Base-by-base conservation (phyloP, 1,140 invertebrate genomes). In the Macrocentrus cingulum region DNA sequence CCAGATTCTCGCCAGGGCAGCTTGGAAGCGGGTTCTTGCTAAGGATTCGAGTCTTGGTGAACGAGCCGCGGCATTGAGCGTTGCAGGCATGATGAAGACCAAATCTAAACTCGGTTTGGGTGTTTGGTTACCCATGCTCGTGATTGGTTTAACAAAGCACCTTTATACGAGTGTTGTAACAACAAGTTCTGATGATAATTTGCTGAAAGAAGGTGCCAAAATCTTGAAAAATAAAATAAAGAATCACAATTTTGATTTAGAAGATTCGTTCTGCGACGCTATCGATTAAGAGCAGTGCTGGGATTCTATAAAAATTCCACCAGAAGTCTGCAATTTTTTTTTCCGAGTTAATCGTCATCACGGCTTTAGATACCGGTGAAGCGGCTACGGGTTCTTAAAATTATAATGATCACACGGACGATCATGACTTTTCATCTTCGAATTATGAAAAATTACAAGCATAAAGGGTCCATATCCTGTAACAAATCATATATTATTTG, bases 401-500 rank as follows among this genome's bases (percentile, higher is more conserved):
- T 23, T 20, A 22, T 23, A 46, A 1, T n/a, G 20, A 2, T 23
- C 9, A 44, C 4, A 44, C 8, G n/a, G n/a, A n/a, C n/a, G n/a
- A n/a, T n/a, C n/a, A n/a, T n/a, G n/a, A n/a, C n/a, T n/a, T n/a
- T n/a, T n/a, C n/a, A n/a, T n/a, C n/a, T n/a, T n/a, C n/a, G n/a
- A n/a, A 50, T 36, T 37, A 20, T 5, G 7, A 54, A 42, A 54
- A 42, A 9, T 4, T 5, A 29, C 4, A 9, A 9, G 41, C n/a
- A 18, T 25, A 25, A 16, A 41, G 39, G 29, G 18, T 44, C 1
- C 41, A 54, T 11, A 42, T 20, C 41, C 29, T 54, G 18, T 54
- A 25, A 9, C 37, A 54, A 18, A 42, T 54, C 11, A 41, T 54
- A 8, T 54, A 42, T 25, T 42, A 6, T 54, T 42, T 54, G 25